A percentile compares a stretch with the other conserved stretches of the same genome.
These are phyloP conservation scores for Drosophila serrata DNA, from an alignment of 1,140 invertebrate species.

Conservation along the genomic window DNA sequence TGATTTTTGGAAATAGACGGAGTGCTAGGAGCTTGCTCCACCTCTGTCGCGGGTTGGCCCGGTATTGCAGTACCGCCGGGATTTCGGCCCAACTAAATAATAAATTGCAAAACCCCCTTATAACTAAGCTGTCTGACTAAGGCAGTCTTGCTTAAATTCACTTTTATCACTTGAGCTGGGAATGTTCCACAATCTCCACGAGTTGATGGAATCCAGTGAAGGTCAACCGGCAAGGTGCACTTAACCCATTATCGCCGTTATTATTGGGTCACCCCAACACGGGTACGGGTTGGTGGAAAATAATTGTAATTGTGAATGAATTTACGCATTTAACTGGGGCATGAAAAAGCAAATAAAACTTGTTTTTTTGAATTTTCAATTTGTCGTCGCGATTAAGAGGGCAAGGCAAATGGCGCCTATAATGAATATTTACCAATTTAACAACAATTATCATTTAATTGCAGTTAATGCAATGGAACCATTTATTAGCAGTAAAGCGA, in stretches of 20 bases:
- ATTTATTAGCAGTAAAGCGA: slow-evolving; percentile 22
- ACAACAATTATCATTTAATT: slow-evolving; percentile 43
- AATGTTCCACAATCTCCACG: slow-evolving; percentile 3
- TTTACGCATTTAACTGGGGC: slow-evolving; percentile 61
- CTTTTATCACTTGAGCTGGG: slow-evolving; percentile 32
- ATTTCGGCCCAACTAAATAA: slow-evolving; percentile 56
- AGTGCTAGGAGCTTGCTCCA: slow-evolving; percentile 61
- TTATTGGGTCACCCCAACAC: slow-evolving; percentile 26
- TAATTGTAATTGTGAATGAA: slow-evolving; percentile 33
- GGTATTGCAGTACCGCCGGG: slow-evolving; percentile 87
- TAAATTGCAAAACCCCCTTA: slow-evolving; percentile 33
- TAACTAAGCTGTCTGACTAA: too few species aligned
- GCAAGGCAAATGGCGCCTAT: slow-evolving; percentile 25
- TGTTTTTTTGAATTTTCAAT: slow-evolving; percentile 35
- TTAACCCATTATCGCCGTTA: slow-evolving; percentile 52
- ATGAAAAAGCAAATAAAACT: slow-evolving; percentile 58
- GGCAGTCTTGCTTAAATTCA: slow-evolving; percentile 47
- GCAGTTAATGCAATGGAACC: slow-evolving; percentile 10
- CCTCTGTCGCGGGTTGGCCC: slow-evolving; percentile 61
- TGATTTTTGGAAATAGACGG: slow-evolving; percentile 35
- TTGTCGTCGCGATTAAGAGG: slow-evolving; percentile 1
- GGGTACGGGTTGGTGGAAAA: slow-evolving; percentile 13
- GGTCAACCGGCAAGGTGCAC: slow-evolving; percentile 46
- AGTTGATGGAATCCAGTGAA: slow-evolving; percentile 23
- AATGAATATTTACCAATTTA: slow-evolving; percentile 13